A percentile compares a stretch with the other conserved stretches of the same genome.
phyloP scores from a whole-genome alignment of 2,113 vertebrate genomes.

The Leucoraja erinaceus region DNA sequence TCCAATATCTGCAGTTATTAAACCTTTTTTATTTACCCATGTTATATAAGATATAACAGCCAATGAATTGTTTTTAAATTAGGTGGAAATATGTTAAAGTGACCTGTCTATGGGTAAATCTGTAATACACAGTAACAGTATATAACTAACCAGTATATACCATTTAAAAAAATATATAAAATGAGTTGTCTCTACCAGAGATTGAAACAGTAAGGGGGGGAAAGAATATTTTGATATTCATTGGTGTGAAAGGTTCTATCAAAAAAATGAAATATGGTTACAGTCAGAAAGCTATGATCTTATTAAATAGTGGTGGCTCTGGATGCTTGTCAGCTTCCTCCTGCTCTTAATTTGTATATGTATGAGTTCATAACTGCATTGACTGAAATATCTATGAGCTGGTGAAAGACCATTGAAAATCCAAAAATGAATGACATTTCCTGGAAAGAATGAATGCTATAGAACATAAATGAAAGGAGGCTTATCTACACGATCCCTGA shows the following conservation, averaged over 20 bases:
- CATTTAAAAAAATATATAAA: too few relatives aligned
- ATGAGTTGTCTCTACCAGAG: too few relatives aligned
- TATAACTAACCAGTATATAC: not conserved
- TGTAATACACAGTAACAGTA: not conserved
- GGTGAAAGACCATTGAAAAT: not conserved
- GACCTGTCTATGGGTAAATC: not conserved
- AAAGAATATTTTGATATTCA: too few relatives aligned
- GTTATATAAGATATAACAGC: not conserved
- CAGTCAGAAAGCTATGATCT: too few relatives aligned
- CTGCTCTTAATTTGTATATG: too few relatives aligned
- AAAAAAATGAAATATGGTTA: too few relatives aligned
- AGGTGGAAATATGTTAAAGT: not conserved
- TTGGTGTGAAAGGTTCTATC: too few relatives aligned
- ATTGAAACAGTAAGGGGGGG: too few relatives aligned
- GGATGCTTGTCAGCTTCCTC: too few relatives aligned
- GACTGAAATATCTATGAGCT: not conserved
- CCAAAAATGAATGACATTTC: not conserved
- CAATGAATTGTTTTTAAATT: not conserved
- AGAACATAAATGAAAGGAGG: not conserved
- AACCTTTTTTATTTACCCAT: not conserved
- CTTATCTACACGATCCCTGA: too few relatives aligned
- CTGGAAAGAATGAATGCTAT: not conserved
- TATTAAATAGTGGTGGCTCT: too few relatives aligned
- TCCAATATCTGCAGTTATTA: too few relatives aligned
- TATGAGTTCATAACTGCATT: not conserved